Conservation (phyloP, 2,888 invertebrate genomes). For the Seladonia tumulorum region DNA sequence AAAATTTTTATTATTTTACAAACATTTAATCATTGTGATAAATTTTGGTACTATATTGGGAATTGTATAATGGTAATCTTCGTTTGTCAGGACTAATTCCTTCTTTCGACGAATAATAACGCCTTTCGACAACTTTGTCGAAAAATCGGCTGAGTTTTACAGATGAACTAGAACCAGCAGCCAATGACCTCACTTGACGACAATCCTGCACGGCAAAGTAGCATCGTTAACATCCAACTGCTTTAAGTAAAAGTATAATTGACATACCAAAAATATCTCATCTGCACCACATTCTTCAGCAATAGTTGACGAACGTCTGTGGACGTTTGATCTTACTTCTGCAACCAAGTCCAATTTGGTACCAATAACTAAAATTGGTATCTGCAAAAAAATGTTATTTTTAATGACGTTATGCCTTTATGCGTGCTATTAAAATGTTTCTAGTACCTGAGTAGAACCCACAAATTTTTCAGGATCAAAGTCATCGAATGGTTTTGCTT, state of each 20-base stretch:
- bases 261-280: constrained; percentile 92
- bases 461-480: constrained; percentile 95
- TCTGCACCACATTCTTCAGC: constrained; percentile 97
- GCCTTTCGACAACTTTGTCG: constrained; percentile 91
- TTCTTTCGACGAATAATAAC: constrained; percentile 85
- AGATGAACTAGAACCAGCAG: constrained; percentile 97
- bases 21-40: constrained; percentile 85
- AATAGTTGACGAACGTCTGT: constrained; percentile 88
- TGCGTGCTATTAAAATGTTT: background rate
- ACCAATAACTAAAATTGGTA: constrained; percentile 97
- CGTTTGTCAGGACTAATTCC: constrained; percentile 86
- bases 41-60: constrained; percentile 86
- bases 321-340: constrained; percentile 88
- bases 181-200: constrained; percentile 90
- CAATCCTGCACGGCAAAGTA: constrained; percentile 85
- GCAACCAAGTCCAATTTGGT: constrained; percentile 95
- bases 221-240: background rate
- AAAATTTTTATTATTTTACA: background rate
- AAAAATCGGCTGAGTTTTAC: constrained; percentile 97
- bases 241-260: background rate
- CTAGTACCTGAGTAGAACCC: constrained; percentile 89
- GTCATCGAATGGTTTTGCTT: constrained; percentile 86
- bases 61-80: constrained; percentile 83
- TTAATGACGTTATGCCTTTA: background rate
- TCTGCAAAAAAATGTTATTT: constrained; percentile 85